Conservation (phyloP, 2,113 vertebrate genomes). For the Regulus satrapa region DNA sequence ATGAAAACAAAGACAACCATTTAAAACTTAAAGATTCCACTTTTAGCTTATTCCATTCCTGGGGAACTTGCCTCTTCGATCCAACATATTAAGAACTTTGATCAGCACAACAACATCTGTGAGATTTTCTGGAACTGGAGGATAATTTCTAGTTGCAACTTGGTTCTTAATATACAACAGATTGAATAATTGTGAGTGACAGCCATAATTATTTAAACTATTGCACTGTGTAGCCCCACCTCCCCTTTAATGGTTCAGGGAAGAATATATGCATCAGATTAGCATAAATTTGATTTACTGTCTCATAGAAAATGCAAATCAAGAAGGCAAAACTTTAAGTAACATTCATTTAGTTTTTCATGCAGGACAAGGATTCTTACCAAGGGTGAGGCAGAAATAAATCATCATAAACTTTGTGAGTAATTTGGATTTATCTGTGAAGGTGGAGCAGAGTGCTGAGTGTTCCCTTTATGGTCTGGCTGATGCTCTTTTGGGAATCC, state of each 20-base stretch:
- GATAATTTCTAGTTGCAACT: not conserved
- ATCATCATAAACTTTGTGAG: not conserved
- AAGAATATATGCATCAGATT: constrained; percentile 12
- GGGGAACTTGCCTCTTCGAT: not conserved
- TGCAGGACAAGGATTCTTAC: not conserved
- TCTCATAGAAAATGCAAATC: constrained; percentile 51
- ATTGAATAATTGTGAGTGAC: not conserved
- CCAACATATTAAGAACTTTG: not conserved
- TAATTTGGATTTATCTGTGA: not conserved
- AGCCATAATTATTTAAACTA: constrained; percentile 28
- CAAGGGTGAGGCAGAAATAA: not conserved
- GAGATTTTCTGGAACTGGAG: not conserved
- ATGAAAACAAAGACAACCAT: not conserved
- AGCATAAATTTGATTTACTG: constrained; percentile 28
- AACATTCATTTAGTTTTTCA: constrained; percentile 17
- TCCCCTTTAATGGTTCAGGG: not conserved
- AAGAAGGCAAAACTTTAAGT: constrained; percentile 4
- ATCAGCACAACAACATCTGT: not conserved
- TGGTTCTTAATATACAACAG: not conserved
- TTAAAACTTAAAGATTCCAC: not conserved
- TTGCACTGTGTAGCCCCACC: not conserved
- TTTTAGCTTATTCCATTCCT: not conserved
- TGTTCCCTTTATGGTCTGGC: not conserved
- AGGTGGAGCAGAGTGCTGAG: not conserved
- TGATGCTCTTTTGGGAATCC: not conserved